These are phyloP conservation scores for Drosophila siamana DNA, from an alignment of 2,888 invertebrate genomes.

Conservation along the genomic window DNA sequence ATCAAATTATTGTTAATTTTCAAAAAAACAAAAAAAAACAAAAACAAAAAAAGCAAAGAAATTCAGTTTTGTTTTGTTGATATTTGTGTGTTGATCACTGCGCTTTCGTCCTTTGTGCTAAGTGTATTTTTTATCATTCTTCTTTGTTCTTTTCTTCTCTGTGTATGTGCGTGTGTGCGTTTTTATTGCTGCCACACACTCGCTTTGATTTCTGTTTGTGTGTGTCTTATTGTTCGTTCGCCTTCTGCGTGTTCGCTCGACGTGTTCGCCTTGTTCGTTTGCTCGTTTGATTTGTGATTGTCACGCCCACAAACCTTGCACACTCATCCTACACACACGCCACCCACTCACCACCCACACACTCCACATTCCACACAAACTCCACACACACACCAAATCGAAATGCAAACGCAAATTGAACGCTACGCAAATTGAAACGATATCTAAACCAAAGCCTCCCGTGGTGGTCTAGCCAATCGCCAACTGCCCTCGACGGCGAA, in stretches of 20 bases:
- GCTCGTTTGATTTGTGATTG: constrained; percentile 67
- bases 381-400: constrained; percentile 38
- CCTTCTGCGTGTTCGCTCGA: constrained; percentile 54
- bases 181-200: constrained; percentile 56
- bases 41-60: too few relatives aligned
- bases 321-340: constrained; percentile 6
- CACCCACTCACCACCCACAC: too few relatives aligned
- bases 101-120: constrained; percentile 24
- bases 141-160: constrained; percentile 31
- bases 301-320: constrained; percentile 57
- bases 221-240: constrained; percentile 46
- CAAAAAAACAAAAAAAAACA: too few relatives aligned
- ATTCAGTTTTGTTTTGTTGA: background rate
- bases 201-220: constrained; percentile 47
- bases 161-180: constrained; percentile 26
- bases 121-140: constrained; percentile 28
- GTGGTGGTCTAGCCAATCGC: constrained; percentile 91
- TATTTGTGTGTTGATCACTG: constrained; percentile 13
- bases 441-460: constrained; percentile 87
- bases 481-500: constrained; percentile 87
- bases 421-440: constrained; percentile 31
- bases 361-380: constrained; percentile 20
- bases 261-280: constrained; percentile 51
- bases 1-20: constrained; percentile 2
- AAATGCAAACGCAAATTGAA: constrained; percentile 31